These are phyloP conservation scores for Eudemis profundana DNA, from an alignment of 2,888 invertebrate genomes.

Conservation along the genomic window DNA sequence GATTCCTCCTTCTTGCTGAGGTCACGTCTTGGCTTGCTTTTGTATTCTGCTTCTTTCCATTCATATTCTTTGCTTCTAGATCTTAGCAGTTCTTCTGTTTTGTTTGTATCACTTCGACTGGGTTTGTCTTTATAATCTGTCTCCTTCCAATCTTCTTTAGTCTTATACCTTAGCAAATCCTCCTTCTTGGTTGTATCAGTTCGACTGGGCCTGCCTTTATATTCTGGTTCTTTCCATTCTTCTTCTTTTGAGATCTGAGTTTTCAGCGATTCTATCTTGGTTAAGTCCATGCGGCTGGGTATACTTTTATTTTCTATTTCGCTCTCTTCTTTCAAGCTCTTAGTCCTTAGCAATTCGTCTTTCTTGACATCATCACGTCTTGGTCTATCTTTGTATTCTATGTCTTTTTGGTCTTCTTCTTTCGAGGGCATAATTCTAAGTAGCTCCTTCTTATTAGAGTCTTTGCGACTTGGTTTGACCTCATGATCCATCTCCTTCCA, in stretches of 20 bases:
- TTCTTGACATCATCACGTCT: neutral
- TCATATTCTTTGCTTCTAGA: constrained; percentile 67
- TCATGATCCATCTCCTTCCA: too few species aligned
- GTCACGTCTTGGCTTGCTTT: constrained; percentile 49
- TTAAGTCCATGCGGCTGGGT: neutral
- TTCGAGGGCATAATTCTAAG: neutral
- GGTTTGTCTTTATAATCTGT: neutral
- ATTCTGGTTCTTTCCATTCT: neutral
- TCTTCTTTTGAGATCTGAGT: neutral
- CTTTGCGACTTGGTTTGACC: too few species aligned
- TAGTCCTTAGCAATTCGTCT: too few species aligned
- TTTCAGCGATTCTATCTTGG: neutral
- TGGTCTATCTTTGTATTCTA: neutral
- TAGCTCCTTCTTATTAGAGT: neutral
- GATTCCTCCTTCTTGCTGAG: constrained; percentile 73
- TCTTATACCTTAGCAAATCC: neutral
- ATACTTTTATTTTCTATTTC: too few species aligned
- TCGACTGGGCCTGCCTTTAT: neutral
- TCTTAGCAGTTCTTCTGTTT: neutral
- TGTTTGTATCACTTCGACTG: neutral
- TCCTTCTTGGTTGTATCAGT: neutral
- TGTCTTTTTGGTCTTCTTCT: neutral
- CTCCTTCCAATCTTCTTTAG: neutral
- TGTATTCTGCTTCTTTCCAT: constrained; percentile 56
- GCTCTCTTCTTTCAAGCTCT: too few species aligned